Base-by-base conservation (phyloP, 1,140 invertebrate genomes). In the Bombus polaris region DNA sequence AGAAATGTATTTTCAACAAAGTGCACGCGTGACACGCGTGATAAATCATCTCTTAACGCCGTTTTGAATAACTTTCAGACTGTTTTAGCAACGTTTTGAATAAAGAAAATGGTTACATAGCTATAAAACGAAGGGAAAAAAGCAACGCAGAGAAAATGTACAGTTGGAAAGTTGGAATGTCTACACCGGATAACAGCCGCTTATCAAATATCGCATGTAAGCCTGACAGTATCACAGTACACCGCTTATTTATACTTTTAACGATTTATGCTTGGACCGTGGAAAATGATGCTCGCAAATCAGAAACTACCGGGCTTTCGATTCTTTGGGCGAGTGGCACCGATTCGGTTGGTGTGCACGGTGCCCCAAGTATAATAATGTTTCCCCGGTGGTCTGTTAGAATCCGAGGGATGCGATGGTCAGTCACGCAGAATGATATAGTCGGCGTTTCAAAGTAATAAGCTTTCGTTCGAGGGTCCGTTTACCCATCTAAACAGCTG, bases 361-460 rank as follows among this genome's bases (percentile, higher is more conserved):
- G 47, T 53, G 47, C 47, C 1, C 47, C 47, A 53, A 53, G 47
- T 53, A 8, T 53, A 53, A 53, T 53, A 32, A 35, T 25, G 13
- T 68, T 39, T 3, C 1, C 10, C 39, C 47, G 39, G 70, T 39
- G 44, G 57, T 39, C 70, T 47, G n/a, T 68, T 47, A 68, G 35
- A 6, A 35, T 39, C 39, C 68, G 18, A 35, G 28, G 28, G 28
- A 44, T 53, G 47, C 47, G 42, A 32, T n/a, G 53, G 37, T n/a
- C 53, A 22, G 10, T 76, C 28, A 39, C 72, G 72, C 74, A 35
- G 25, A 13, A 81, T 72, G 39, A 57, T 28, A 53, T 18, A 72
- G 71, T 42, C 73, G n/a, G 66, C 66, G 32, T 81, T 85, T 78
- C 65, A 71, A 88, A 89, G 81, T 88, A 78, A 89, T 68, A 81